A percentile compares a stretch with the other conserved stretches of the same genome.
Conservation (phyloP, 1,140 invertebrate species). For the Camponotus vicinus region DNA sequence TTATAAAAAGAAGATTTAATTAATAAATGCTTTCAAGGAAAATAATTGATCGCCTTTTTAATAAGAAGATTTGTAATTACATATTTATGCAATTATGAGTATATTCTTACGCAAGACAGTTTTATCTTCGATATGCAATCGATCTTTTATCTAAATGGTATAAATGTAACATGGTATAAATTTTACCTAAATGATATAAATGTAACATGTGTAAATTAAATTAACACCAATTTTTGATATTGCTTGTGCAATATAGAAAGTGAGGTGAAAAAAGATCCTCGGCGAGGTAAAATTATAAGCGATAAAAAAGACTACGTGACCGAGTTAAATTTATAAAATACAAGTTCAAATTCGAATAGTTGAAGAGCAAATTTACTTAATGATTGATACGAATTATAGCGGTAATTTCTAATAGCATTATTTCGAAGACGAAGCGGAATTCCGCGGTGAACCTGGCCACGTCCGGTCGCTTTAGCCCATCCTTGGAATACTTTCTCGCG, state of each 20-base stretch:
- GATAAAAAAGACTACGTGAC: background rate
- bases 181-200: no score
- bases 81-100: background rate
- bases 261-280: background rate
- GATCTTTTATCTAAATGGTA: background rate
- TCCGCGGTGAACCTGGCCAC: background rate
- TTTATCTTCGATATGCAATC: background rate
- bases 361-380: background rate
- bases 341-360: background rate
- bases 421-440: background rate
- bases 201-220: background rate
- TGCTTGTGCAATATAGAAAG: background rate
- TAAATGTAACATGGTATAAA: no score
- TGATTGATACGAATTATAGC: background rate
- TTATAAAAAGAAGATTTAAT: background rate
- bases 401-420: background rate
- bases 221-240: background rate
- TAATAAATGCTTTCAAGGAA: conserved; percentile 3
- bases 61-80: background rate
- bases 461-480: background rate
- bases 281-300: background rate
- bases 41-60: background rate
- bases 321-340: background rate
- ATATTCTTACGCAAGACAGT: background rate
- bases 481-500: background rate